A percentile compares a stretch with the other conserved stretches of the same genome.
Conservation (phyloP, 2,797 vertebrate species). For the Eutrigla gurnardus region DNA sequence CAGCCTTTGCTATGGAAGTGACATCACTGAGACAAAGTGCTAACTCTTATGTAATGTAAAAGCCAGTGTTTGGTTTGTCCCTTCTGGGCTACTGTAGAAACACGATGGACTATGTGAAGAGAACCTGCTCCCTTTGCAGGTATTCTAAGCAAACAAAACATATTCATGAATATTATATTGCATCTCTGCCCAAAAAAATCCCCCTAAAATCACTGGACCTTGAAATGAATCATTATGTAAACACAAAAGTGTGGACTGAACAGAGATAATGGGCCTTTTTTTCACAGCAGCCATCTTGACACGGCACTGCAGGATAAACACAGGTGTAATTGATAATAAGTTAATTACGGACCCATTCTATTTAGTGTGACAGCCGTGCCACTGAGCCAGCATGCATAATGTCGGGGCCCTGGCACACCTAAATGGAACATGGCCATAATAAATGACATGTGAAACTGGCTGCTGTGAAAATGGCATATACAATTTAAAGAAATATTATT, state of each 20-base stretch:
- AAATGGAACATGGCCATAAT: no score
- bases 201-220: neutral
- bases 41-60: neutral
- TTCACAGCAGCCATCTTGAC: no score
- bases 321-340: no score
- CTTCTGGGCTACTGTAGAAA: neutral
- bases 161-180: neutral
- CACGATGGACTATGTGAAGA: neutral
- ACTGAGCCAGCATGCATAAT: no score
- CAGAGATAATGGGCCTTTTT: neutral
- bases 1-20: neutral
- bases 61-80: neutral
- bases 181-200: neutral
- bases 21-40: neutral
- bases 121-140: neutral
- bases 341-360: no score
- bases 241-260: neutral
- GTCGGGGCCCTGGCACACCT: no score
- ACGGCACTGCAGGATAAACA: no score
- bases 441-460: no score
- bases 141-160: neutral
- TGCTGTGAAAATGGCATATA: no score
- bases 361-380: no score
- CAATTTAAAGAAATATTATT: no score
- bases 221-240: neutral